Percentiles rank a stretch among this genome's conserved stretches.
Evolutionary conservation across 2,797 vertebrate genomes (phyloP).

Genomic region (Pantherophis vulpinus): DNA sequence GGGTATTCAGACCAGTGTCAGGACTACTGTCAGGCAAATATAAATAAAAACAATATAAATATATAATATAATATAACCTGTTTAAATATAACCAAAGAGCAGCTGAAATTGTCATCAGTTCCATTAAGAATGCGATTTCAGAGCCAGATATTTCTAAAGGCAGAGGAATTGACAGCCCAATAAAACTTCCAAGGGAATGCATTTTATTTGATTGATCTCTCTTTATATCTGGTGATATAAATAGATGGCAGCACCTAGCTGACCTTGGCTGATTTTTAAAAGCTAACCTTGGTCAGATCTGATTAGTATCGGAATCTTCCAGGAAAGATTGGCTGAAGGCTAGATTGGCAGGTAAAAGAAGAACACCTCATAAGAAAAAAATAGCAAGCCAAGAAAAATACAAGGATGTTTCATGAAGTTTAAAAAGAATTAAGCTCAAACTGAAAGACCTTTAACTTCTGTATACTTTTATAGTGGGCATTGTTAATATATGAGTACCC

Average conservation of each 20-base stretch:
- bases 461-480: background rate
- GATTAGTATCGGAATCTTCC: background rate
- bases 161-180: background rate
- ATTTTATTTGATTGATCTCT: background rate
- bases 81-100: background rate
- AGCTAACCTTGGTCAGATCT: background rate
- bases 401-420: background rate
- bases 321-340: background rate
- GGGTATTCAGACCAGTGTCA: background rate
- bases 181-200: background rate
- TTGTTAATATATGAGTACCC: background rate
- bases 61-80: background rate
- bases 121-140: background rate
- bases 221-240: too few relatives aligned
- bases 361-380: background rate
- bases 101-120: background rate
- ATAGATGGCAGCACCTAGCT: background rate
- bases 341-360: background rate
- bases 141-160: background rate
- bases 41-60: background rate
- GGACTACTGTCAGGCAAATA: background rate
- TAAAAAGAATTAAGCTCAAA: background rate
- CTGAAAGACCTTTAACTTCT: background rate
- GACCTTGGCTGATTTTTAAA: background rate
- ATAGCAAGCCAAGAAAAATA: background rate